These are phyloP conservation scores for Cataglyphis hispanica DNA, from an alignment of 1,140 invertebrate species.

Conservation along the genomic window DNA sequence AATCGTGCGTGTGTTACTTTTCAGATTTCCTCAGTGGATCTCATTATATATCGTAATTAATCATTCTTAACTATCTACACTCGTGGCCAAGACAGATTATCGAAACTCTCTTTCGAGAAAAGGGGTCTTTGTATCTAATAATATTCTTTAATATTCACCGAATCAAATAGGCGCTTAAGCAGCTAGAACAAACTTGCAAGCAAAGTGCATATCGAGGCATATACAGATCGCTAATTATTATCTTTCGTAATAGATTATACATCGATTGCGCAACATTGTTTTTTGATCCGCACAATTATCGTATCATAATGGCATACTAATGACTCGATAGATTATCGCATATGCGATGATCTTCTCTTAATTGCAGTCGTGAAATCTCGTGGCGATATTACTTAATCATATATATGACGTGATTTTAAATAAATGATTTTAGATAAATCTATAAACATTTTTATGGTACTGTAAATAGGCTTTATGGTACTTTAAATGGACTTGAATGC, in stretches of 20 bases:
- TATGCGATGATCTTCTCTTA: background rate
- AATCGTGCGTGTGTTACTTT: background rate
- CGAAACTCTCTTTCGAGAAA: background rate
- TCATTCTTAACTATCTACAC: conserved; percentile 36
- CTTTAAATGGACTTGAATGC: background rate
- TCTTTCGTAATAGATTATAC: conserved; percentile 30
- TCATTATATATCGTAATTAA: conserved; percentile 38
- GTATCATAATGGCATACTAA: background rate
- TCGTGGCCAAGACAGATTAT: conserved; percentile 32
- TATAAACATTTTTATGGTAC: background rate
- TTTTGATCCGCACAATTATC: background rate
- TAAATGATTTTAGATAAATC: background rate
- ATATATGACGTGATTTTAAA: background rate
- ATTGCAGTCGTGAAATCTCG: background rate
- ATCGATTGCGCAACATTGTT: conserved; percentile 12
- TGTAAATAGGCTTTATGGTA: background rate
- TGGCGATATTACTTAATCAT: background rate
- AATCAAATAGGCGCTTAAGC: conserved; percentile 3
- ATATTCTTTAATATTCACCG: conserved; percentile 18
- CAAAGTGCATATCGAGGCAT: background rate
- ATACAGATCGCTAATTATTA: conserved; percentile 33
- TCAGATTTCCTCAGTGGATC: background rate
- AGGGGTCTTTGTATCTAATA: conserved; percentile 18
- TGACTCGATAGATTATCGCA: background rate
- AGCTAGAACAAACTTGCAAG: conserved; percentile 12